Base-by-base conservation (phyloP, 1,140 invertebrate species). In the Rhagoletis pomonella region DNA sequence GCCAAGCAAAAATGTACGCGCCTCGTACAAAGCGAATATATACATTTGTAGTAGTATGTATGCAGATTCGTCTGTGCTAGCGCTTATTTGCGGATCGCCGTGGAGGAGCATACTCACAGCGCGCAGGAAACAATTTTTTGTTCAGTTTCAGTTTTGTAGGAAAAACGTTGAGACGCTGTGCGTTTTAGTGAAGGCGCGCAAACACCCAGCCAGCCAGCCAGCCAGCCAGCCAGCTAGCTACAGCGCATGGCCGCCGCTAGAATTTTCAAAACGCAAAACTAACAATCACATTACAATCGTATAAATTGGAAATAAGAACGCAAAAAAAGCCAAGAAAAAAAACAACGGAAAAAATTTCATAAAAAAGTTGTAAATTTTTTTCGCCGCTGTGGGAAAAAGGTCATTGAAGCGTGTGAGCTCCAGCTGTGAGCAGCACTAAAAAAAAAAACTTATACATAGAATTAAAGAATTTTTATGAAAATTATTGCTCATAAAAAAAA, bases 121-220 rank as follows among this genome's bases (percentile, higher is more conserved):
- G 73, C 73, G 73, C 47, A 81, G 69, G 67, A 73, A 73, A 73
- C 42, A 44, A 39, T 73, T 73, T 73, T 73, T 47, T 73, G 17
- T 73, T 73, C 67, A 44, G 73, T 77, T 77, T 50, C 47, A 81
- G 5, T 81, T 81, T 81, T 81, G 73, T 81, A 55, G 47, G 73
- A 81, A 81, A 81, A 55, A 81, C 73, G 73, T 50, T 81, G 47
- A 10, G 47, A 81, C 73, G 17, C 73, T 81, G 14, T 81, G 47
- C 73, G 73, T 55, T 81, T 81, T 55, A 10, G 47, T 81, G 42
- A 55, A 44, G 4, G 64, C 47, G 73, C 73, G 73, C 47, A 47
- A 17, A 81, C 47, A 81, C 42, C 50, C 73, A 55, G 60, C 4
- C 73, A 81, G 55, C 4, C n/a, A 55, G 2, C 50, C 73, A 55